These are phyloP conservation scores for Frieseomelitta varia DNA, from an alignment of 1,140 invertebrate genomes.

Conservation along the genomic window DNA sequence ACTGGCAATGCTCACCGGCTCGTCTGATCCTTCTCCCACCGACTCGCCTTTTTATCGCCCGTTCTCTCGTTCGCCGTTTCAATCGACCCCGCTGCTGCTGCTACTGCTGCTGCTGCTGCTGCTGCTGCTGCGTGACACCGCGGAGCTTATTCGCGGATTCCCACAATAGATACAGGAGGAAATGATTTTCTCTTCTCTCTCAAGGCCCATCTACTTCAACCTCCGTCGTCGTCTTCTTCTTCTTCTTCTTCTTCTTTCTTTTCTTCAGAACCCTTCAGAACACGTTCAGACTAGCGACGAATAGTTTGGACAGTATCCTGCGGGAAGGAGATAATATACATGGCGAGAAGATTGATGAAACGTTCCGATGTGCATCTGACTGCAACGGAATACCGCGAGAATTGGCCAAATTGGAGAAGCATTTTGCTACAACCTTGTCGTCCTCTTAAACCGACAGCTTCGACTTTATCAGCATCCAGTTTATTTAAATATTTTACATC, in stretches of 20 bases:
- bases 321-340: neutral
- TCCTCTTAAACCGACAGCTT: too few relatives aligned
- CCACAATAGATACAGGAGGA: constrained; percentile 21
- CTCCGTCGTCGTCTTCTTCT: neutral
- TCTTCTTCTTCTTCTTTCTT: too few relatives aligned
- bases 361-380: neutral
- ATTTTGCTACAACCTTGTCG: constrained; percentile 18
- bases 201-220: neutral
- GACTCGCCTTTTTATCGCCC: constrained; percentile 14
- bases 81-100: constrained; percentile 51
- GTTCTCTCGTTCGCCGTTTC: constrained; percentile 47
- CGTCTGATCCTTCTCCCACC: constrained; percentile 10
- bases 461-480: neutral
- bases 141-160: constrained; percentile 30
- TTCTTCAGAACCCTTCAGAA: neutral
- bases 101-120: constrained; percentile 18
- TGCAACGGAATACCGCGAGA: constrained; percentile 14
- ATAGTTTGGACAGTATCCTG: neutral
- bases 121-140: constrained; percentile 14
- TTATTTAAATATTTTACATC: neutral
- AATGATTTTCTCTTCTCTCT: constrained; percentile 18
- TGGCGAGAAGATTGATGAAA: neutral
- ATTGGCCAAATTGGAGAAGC: constrained; percentile 20
- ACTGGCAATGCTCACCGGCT: constrained; percentile 1
- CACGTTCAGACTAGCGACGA: neutral